Conservation (phyloP, 2,797 vertebrate species). For the Loris lydekkerianus region DNA sequence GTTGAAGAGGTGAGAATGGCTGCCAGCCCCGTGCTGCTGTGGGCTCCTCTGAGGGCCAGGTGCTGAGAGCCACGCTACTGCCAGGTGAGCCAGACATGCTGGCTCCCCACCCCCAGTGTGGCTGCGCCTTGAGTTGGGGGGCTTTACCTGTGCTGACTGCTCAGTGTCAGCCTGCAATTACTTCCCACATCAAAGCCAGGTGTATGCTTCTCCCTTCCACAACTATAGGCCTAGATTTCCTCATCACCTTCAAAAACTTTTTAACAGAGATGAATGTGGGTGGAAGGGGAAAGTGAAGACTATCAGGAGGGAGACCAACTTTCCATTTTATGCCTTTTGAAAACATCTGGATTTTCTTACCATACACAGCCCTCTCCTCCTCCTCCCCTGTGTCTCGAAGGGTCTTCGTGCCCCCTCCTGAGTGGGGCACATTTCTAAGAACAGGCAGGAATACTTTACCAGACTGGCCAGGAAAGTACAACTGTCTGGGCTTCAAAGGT, state of each 20-base stretch:
- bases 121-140: neutral
- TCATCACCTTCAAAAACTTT: neutral
- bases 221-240: neutral
- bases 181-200: neutral
- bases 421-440: neutral
- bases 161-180: neutral
- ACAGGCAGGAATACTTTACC: neutral
- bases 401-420: no score
- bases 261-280: neutral
- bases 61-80: no score
- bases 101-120: neutral
- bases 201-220: no score
- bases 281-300: neutral
- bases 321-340: neutral
- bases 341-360: neutral
- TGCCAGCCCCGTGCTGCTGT: rapidly evolving
- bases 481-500: neutral
- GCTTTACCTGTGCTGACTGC: constrained; percentile 43
- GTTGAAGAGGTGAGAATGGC: neutral
- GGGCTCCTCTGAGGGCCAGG: neutral
- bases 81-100: neutral
- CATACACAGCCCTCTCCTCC: rapidly evolving
- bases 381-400: neutral
- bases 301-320: neutral
- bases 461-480: neutral